Evolutionary conservation across 2,797 vertebrate genomes (phyloP).

Genomic region (Schizopygopsis pylzovi): DNA sequence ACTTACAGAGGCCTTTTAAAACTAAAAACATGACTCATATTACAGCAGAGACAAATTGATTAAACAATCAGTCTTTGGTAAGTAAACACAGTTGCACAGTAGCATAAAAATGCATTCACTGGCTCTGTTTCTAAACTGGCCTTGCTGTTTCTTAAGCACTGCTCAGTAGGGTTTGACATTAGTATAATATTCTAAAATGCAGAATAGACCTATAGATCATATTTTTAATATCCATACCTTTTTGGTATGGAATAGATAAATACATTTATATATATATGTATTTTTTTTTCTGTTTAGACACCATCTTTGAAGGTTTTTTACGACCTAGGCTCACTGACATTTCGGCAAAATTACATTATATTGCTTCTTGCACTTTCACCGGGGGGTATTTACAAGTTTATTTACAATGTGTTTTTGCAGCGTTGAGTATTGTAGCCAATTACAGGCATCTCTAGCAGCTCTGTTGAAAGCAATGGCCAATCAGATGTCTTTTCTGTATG

Average conservation of each 20-base stretch:
- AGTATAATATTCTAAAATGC: neutral
- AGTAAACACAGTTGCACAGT: neutral
- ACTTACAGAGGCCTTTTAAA: neutral
- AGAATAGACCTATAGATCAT: neutral
- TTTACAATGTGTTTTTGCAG: too few species aligned
- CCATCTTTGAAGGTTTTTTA: neutral
- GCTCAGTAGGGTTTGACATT: neutral
- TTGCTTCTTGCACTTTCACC: neutral
- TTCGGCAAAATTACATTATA: neutral
- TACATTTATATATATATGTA: neutral
- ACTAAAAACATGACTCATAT: constrained; percentile 2
- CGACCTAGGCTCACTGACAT: neutral
- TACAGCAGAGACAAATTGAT: constrained; percentile 28
- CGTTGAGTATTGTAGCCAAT: too few species aligned
- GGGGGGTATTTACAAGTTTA: too few species aligned
- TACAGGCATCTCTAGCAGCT: too few species aligned
- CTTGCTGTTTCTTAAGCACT: neutral
- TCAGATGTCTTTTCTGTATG: too few species aligned
- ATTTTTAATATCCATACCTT: neutral
- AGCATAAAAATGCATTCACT: neutral
- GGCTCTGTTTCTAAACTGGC: neutral
- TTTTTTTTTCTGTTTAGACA: neutral
- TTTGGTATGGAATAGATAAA: neutral
- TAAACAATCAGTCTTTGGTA: constrained; percentile 12
- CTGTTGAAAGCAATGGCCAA: too few species aligned